Conservation (phyloP, 2,113 vertebrate genomes). For the Podarcis muralis region DNA sequence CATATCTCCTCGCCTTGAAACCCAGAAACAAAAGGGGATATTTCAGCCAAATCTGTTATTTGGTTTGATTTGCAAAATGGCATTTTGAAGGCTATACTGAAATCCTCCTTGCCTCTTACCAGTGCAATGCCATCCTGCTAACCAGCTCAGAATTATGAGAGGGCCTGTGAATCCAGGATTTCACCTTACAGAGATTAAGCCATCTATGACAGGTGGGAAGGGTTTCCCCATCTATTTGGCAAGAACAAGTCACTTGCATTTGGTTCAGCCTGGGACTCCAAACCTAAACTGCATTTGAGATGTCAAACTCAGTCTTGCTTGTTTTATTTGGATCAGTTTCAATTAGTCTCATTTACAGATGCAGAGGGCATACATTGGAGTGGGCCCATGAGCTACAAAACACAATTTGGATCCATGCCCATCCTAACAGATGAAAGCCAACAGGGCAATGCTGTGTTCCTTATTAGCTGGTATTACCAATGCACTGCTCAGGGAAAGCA, state of each 20-base stretch:
- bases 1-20: neutral
- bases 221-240: neutral
- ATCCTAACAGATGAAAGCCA: neutral
- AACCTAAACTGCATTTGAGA: neutral
- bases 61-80: too few species aligned
- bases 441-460: neutral
- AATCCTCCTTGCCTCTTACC: neutral
- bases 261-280: neutral
- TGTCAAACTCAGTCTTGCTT: neutral
- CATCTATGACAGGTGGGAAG: neutral
- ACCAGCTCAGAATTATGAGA: neutral
- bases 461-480: neutral
- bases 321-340: neutral
- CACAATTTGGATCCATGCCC: neutral
- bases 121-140: neutral
- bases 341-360: neutral
- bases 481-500: neutral
- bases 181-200: neutral
- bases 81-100: too few species aligned
- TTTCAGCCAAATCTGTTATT: neutral
- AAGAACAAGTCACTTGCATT: neutral
- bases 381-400: neutral
- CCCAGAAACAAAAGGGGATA: neutral
- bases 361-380: too few species aligned
- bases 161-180: neutral